Percentiles rank a stretch among this genome's conserved stretches.
These are phyloP conservation scores for Molossus molossus DNA, from an alignment of 2,797 vertebrate genomes.

Conservation along the genomic window DNA sequence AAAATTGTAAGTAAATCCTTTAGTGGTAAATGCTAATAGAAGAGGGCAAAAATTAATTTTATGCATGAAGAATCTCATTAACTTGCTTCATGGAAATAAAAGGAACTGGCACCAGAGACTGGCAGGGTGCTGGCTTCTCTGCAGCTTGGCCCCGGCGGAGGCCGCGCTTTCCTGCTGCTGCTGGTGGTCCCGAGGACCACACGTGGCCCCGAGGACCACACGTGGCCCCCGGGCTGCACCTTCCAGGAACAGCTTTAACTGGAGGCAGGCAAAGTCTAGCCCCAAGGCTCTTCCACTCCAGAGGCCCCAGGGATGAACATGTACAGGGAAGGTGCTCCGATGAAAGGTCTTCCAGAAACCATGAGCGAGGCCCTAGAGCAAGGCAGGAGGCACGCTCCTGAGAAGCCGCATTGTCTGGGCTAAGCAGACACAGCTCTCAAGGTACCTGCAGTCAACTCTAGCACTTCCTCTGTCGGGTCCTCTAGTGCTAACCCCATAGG, in stretches of 20 bases:
- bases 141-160: not conserved
- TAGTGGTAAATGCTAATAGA: constrained; percentile 85
- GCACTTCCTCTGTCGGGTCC: not conserved
- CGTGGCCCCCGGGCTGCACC: not conserved
- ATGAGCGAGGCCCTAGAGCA: too few relatives aligned
- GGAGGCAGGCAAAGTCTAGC: not conserved
- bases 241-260: not conserved
- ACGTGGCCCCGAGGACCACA: not conserved
- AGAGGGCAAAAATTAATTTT: constrained; percentile 89
- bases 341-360: not conserved
- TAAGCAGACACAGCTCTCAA: not conserved
- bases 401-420: not conserved
- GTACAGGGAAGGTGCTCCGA: too few relatives aligned
- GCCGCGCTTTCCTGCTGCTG: rapidly evolving
- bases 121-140: not conserved
- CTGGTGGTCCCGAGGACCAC: not conserved
- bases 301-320: not conserved
- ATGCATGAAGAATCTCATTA: constrained; percentile 90
- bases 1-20: constrained; percentile 87
- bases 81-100: constrained; percentile 86
- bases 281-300: not conserved
- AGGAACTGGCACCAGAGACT: constrained; percentile 76
- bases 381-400: not conserved
- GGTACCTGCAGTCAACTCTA: not conserved
- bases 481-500: constrained; percentile 34